These are phyloP conservation scores for Xestia c-nigrum DNA, from an alignment of 2,888 invertebrate species.

Conservation along the genomic window DNA sequence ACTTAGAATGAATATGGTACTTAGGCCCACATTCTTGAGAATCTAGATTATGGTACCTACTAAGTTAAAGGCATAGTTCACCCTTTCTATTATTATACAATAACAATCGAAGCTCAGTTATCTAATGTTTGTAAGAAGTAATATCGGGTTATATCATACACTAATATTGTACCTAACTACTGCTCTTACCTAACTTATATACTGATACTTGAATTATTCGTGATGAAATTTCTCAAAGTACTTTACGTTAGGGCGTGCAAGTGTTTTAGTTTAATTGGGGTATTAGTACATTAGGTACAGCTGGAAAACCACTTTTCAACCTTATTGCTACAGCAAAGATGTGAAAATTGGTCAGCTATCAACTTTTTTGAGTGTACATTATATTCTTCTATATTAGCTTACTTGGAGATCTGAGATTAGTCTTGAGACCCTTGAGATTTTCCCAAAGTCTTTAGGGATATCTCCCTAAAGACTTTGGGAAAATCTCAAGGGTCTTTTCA, in stretches of 20 bases:
- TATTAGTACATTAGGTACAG: not conserved
- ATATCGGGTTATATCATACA: constrained; percentile 56
- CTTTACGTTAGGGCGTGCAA: not conserved
- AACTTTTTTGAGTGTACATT: not conserved
- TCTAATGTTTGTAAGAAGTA: constrained; percentile 59
- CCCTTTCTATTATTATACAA: constrained; percentile 67
- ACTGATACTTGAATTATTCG: not conserved
- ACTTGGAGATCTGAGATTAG: too few relatives aligned
- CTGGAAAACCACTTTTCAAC: not conserved
- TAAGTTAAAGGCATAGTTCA: not conserved
- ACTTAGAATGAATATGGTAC: not conserved
- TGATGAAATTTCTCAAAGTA: not conserved
- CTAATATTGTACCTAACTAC: constrained; percentile 41
- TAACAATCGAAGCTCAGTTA: constrained; percentile 55
- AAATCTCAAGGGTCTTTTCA: too few relatives aligned
- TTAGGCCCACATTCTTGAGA: not conserved
- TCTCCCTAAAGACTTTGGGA: too few relatives aligned
- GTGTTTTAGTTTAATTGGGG: not conserved
- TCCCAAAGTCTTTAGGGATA: not conserved
- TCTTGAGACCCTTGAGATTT: not conserved
- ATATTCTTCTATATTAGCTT: not conserved
- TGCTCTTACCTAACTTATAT: constrained; percentile 36
- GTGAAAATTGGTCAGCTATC: not conserved
- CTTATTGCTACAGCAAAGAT: not conserved
- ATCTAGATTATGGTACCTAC: not conserved